A percentile compares a stretch with the other conserved stretches of the same genome.
These are phyloP conservation scores for Chloebia gouldiae DNA, from an alignment of 2,113 vertebrate genomes.

Conservation along the genomic window DNA sequence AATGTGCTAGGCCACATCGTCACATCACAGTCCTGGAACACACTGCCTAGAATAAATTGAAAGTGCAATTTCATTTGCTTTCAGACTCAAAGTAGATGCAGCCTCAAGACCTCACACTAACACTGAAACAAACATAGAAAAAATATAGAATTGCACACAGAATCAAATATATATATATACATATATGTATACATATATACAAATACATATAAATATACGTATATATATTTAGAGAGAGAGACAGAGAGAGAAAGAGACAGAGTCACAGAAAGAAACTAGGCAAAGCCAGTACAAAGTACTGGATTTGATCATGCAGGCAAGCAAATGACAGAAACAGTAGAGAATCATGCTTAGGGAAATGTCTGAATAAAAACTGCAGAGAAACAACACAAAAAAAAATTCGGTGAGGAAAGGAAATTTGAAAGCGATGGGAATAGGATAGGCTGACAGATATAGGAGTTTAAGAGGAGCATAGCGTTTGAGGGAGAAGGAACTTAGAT, in stretches of 20 bases:
- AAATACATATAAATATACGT: not conserved
- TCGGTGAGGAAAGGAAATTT: not conserved
- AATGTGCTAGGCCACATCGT: conserved; percentile 81
- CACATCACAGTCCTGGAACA: conserved; percentile 82
- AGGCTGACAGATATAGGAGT: conserved; percentile 27
- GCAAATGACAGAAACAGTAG: conserved; percentile 70
- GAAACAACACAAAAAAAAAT: not conserved
- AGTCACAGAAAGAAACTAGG: conserved; percentile 66
- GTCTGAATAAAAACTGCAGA: conserved; percentile 10
- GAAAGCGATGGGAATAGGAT: not conserved
- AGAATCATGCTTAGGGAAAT: conserved; percentile 68
- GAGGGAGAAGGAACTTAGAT: conserved; percentile 29
- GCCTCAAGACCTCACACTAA: conserved; percentile 77
- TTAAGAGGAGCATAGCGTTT: conserved; percentile 11
- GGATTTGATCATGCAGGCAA: conserved; percentile 82
- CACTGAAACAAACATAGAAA: conserved; percentile 70
- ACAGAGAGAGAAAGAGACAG: not conserved
- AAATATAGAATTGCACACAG: conserved; percentile 24
- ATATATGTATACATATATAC: not conserved
- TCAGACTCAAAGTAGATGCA: conserved; percentile 77
- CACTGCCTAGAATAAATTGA: conserved; percentile 70
- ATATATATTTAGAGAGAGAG: not conserved
- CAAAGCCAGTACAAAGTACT: conserved; percentile 66
- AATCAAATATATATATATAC: conserved; percentile 3
- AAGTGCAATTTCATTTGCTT: conserved; percentile 70